A percentile compares a stretch with the other conserved stretches of the same genome.
Evolutionary conservation across 2,797 vertebrate species (phyloP).

Genomic region (Brachyrhaphis roseni): DNA sequence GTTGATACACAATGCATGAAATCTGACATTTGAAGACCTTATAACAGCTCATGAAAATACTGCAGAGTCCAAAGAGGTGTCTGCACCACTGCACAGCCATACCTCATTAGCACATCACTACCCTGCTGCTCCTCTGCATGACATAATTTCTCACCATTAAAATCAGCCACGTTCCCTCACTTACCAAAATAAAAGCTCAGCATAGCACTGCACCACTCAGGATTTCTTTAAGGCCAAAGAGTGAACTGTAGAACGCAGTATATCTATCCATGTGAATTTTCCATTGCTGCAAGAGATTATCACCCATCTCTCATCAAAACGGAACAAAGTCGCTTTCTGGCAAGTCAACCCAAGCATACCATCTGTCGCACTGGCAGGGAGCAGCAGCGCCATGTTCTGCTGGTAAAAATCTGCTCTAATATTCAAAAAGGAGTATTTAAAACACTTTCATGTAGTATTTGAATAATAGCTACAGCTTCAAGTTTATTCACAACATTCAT

Average conservation of each 20-base stretch:
- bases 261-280: constrained; percentile 27
- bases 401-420: constrained; percentile 33
- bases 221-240: neutral
- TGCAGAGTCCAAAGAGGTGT: constrained; percentile 4
- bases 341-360: constrained; percentile 50
- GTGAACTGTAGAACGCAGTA: neutral
- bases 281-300: constrained; percentile 58
- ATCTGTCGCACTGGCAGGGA: constrained; percentile 67
- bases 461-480: constrained; percentile 2
- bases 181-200: constrained; percentile 39
- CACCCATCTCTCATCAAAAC: constrained; percentile 53
- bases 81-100: constrained; percentile 4
- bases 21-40: neutral
- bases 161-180: neutral
- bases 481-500: neutral
- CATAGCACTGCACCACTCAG: neutral
- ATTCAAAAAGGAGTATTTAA: constrained; percentile 38
- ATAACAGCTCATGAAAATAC: neutral
- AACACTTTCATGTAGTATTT: constrained; percentile 18
- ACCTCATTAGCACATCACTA: constrained; percentile 23
- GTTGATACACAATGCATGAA: neutral
- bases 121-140: neutral
- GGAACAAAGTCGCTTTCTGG: constrained; percentile 51
- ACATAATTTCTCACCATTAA: constrained; percentile 2
- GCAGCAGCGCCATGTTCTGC: constrained; percentile 39